Evolutionary conservation across 1,140 invertebrate species (phyloP).

Genomic region (Semibalanus balanoides): DNA sequence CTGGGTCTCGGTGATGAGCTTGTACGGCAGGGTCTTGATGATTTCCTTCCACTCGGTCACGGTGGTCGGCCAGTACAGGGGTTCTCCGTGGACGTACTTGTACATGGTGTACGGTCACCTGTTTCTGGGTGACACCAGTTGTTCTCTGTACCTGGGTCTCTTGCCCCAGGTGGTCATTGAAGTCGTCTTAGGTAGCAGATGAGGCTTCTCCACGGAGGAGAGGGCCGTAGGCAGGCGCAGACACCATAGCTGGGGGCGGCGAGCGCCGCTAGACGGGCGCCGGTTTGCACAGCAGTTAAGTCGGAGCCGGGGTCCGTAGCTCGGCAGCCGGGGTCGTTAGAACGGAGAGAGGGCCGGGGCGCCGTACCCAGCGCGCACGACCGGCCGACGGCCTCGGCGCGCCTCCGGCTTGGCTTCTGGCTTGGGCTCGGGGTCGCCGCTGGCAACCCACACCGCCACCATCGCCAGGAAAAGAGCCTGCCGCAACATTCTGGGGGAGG

Average conservation of each 20-base stretch:
- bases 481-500: not conserved
- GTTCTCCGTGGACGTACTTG: conserved; percentile 23
- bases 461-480: not conserved
- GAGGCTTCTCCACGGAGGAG: conserved; percentile 2
- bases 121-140: not conserved
- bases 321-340: not conserved
- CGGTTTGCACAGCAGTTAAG: conserved; percentile 16
- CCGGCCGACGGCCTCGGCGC: not conserved
- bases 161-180: conserved; percentile 5
- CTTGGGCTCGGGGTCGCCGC: not conserved
- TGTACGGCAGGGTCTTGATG: conserved; percentile 11
- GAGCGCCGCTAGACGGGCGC: conserved; percentile 13
- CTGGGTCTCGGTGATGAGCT: not conserved
- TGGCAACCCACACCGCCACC: not conserved
- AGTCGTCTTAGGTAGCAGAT: conserved; percentile 3
- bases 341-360: conserved; percentile 7
- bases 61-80: conserved; percentile 21
- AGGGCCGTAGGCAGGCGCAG: conserved; percentile 7
- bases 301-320: conserved; percentile 11
- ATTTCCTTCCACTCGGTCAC: conserved; percentile 22
- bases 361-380: not conserved
- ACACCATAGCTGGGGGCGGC: conserved; percentile 14
- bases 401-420: not conserved
- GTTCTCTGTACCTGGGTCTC: conserved; percentile 3
- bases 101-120: conserved; percentile 19